Base-by-base conservation (phyloP, 2,888 invertebrate species). In the Nomada lathburiana region DNA sequence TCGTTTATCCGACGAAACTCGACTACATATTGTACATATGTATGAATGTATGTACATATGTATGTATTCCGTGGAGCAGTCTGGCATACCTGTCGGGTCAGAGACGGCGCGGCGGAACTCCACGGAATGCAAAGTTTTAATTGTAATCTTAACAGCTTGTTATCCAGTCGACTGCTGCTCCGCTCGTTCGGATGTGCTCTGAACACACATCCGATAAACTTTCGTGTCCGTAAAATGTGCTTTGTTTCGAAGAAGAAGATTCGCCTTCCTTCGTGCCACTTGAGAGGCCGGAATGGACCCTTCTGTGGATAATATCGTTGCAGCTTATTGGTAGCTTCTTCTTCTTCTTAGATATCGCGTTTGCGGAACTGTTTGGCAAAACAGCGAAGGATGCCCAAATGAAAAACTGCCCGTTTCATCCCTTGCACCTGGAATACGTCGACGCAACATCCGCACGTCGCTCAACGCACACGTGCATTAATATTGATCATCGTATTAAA, bases 91-190 rank as follows among this genome's bases (percentile, higher is more conserved):
- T 57, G 29, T 55, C n/a, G 52, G 47, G 44, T 10, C 65, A 42
- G 69, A 26, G 72, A 71, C 52, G 52, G 42, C 47, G 36, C 47
- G 57, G 20, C 44, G 29, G 20, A 47, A 10, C 42, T 63, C 26
- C 26, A 16, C 65, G 52, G 50, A 80, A 76, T 72, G 72, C 70
- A 68, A 85, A 86, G 71, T 87, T 84, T 83, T 87, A 88, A 86
- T 87, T 77, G 69, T 80, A 77, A 69, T 82, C 82, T 83, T 83
- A 82, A 76, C 76, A 85, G 84, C 76, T 82, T 73, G 84, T 80
- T 86, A 78, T 65, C 63, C 59, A 52, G 50, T 63, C 42, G 11
- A 16, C 44, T 50, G 16, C 59, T 42, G 53, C 18, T 52, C 26
- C 36, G 9, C 26, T 62, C 26, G 44, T 68, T 59, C 70, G 52